Percentiles rank a stretch among this genome's conserved stretches.
Conservation (phyloP, 2,797 vertebrate species). For the Arrhamphus sclerolepis region DNA sequence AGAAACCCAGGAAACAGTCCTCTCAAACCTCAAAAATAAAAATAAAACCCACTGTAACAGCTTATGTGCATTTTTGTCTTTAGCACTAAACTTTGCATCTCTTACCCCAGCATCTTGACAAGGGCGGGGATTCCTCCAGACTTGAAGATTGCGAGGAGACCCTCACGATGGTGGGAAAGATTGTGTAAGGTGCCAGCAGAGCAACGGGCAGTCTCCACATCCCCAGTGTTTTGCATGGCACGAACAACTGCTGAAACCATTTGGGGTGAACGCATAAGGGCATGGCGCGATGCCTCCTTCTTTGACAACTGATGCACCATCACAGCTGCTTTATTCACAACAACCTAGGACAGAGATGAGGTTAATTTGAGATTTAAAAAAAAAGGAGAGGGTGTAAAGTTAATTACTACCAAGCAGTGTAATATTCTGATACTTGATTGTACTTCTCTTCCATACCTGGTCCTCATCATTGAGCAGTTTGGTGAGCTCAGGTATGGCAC, state of each 20-base stretch:
- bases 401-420: neutral
- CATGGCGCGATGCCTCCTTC: conserved; percentile 97
- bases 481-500: conserved; percentile 97
- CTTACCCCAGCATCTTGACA: conserved; percentile 98
- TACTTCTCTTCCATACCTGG: conserved; percentile 81
- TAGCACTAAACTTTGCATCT: conserved; percentile 4
- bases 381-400: neutral
- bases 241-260: conserved; percentile 99
- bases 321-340: conserved; percentile 97
- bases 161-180: conserved; percentile 97
- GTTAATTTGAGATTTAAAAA: neutral
- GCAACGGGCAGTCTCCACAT: conserved; percentile 96
- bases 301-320: conserved; percentile 99
- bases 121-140: conserved; percentile 97
- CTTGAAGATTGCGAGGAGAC: conserved; percentile 96
- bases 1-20: too few relatives aligned
- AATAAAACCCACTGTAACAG: too few relatives aligned
- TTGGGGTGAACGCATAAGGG: conserved; percentile 98
- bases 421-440: neutral
- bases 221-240: conserved; percentile 98
- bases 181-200: conserved; percentile 98
- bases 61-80: too few relatives aligned
- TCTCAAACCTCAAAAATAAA: too few relatives aligned
- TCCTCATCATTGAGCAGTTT: conserved; percentile 98
- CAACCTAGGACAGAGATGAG: conserved; percentile 82